Percentiles rank a stretch among this genome's conserved stretches.
These are phyloP conservation scores for Coregonus sp. DNA, from an alignment of 2,797 vertebrate species.

Conservation along the genomic window DNA sequence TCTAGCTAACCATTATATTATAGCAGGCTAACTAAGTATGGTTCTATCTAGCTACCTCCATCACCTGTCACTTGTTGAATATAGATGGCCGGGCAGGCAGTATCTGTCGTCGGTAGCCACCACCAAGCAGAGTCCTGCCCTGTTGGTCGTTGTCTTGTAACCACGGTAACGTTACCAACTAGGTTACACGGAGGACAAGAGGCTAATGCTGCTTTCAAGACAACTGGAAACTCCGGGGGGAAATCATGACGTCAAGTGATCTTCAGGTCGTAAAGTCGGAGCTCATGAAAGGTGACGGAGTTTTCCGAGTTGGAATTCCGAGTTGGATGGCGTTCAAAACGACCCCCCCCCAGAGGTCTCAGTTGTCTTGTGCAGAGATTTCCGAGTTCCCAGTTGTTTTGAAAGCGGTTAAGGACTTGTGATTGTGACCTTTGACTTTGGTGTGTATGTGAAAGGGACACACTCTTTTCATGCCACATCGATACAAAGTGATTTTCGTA, in stretches of 20 bases:
- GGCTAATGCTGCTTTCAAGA: neutral
- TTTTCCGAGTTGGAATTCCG: too few relatives aligned
- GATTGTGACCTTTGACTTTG: neutral
- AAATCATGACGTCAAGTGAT: too few relatives aligned
- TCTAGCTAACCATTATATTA: neutral
- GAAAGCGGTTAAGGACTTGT: neutral
- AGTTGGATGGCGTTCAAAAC: too few relatives aligned
- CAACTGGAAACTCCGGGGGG: too few relatives aligned
- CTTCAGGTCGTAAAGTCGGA: too few relatives aligned
- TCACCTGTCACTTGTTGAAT: neutral
- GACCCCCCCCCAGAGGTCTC: too few relatives aligned
- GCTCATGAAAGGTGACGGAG: too few relatives aligned
- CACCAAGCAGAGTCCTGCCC: neutral
- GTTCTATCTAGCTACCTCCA: neutral
- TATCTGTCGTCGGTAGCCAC: neutral
- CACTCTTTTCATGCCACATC: too few relatives aligned
- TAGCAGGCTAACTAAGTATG: neutral
- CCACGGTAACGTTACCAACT: neutral
- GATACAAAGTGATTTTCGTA: too few relatives aligned
- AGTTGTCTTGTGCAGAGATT: too few relatives aligned
- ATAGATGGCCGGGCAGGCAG: neutral
- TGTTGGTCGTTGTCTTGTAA: neutral
- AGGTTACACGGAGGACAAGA: neutral
- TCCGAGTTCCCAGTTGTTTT: too few relatives aligned
- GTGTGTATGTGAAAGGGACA: neutral